These are phyloP conservation scores for Caenorhabditis brenneri DNA, from an alignment of 1,140 invertebrate genomes.

Conservation along the genomic window DNA sequence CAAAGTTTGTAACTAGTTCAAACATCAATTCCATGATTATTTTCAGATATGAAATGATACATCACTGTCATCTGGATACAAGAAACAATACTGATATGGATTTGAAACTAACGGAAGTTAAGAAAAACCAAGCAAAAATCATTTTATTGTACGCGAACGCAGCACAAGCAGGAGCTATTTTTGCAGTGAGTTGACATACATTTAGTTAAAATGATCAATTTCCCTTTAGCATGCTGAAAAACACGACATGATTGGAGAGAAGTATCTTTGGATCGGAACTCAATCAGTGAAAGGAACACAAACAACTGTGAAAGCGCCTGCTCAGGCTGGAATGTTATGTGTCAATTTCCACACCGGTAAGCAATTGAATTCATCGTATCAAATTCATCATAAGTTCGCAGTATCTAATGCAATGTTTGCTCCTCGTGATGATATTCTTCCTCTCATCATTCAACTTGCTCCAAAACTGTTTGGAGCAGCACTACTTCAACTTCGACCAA, in stretches of 20 bases:
- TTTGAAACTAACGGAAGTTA: constrained; percentile 75
- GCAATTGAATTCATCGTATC: not conserved
- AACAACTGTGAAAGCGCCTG: constrained; percentile 54
- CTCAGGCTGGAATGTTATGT: constrained; percentile 65
- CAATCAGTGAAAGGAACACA: constrained; percentile 67
- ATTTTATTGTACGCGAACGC: constrained; percentile 89
- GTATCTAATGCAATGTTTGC: constrained; percentile 66
- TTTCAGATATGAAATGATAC: constrained; percentile 65
- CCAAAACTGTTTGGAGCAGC: constrained; percentile 62
- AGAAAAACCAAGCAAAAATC: constrained; percentile 87
- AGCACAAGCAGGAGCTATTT: constrained; percentile 83
- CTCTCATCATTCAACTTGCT: constrained; percentile 64
- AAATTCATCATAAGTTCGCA: not conserved
- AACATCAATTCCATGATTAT: not conserved
- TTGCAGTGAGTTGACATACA: constrained; percentile 74
- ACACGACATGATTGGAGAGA: constrained; percentile 59
- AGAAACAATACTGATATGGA: constrained; percentile 56
- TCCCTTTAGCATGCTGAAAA: constrained; percentile 47
- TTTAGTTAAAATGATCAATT: not conserved
- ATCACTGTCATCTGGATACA: constrained; percentile 61
- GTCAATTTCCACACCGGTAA: constrained; percentile 65
- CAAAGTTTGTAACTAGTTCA: not conserved
- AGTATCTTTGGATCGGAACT: constrained; percentile 69
- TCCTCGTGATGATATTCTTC: constrained; percentile 64
- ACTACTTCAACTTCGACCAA: not conserved